These are phyloP conservation scores for Phaethon lepturus DNA, from an alignment of 2,113 vertebrate species.

Conservation along the genomic window DNA sequence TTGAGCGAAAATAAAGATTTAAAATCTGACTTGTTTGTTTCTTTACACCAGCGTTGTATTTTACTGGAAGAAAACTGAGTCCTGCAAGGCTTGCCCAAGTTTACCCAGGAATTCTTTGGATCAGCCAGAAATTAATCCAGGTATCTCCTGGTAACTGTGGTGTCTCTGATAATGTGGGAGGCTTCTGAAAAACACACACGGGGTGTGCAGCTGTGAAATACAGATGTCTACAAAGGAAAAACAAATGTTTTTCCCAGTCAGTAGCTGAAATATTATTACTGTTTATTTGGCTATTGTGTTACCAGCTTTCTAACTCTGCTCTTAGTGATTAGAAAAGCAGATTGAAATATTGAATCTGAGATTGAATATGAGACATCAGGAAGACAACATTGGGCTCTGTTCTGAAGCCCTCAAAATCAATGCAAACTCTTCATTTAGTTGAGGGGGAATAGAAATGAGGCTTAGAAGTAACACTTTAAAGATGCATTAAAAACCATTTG, in stretches of 20 bases:
- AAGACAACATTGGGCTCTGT: background rate
- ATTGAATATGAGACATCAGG: background rate
- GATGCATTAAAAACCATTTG: background rate
- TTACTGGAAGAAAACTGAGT: background rate
- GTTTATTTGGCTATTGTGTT: background rate
- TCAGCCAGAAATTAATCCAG: background rate
- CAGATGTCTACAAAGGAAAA: background rate
- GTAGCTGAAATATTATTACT: background rate
- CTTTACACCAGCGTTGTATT: background rate
- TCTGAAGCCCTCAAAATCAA: background rate
- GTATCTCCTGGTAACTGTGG: background rate
- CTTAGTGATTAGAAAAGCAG: background rate
- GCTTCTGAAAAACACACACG: background rate
- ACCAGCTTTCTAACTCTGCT: background rate
- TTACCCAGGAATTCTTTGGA: background rate
- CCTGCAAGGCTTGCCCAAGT: background rate
- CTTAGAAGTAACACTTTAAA: background rate
- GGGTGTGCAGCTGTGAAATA: background rate
- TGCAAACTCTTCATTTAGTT: background rate
- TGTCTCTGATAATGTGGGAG: background rate
- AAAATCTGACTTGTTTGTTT: background rate
- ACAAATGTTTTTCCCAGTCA: background rate
- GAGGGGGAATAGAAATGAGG: background rate
- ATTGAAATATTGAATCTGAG: background rate
- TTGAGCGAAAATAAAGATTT: background rate